These are phyloP conservation scores for Babylonia areolata DNA, from an alignment of 1,140 invertebrate species.

Conservation along the genomic window DNA sequence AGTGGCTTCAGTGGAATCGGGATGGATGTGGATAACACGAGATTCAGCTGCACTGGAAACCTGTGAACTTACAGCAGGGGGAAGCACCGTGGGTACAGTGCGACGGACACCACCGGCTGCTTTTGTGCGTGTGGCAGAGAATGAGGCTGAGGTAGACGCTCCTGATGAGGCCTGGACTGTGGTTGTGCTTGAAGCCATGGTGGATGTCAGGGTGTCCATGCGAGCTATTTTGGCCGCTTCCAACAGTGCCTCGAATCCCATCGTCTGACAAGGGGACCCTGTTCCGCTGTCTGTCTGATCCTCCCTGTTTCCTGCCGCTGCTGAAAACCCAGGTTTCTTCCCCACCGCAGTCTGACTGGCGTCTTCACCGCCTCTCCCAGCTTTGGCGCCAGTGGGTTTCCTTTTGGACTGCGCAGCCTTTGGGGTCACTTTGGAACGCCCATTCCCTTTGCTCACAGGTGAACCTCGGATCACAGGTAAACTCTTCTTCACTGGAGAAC, in stretches of 20 bases:
- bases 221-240: conserved; percentile 4
- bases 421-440: background rate
- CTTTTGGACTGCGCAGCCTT: background rate
- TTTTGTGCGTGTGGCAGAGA: background rate
- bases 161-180: too few species aligned
- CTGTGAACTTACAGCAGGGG: background rate
- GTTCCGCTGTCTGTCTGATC: background rate
- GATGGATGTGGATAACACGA: background rate
- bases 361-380: background rate
- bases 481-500: too few species aligned
- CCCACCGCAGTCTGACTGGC: background rate
- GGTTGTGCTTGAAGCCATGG: background rate
- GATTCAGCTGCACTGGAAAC: background rate
- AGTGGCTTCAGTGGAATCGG: background rate
- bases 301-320: background rate
- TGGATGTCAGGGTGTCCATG: conserved; percentile 1
- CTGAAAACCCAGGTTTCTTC: background rate
- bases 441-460: background rate
- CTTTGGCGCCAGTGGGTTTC: background rate
- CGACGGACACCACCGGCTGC: too few species aligned
- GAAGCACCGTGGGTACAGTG: background rate
- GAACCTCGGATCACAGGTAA: too few species aligned
- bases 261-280: background rate
- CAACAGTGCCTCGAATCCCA: background rate
- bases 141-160: background rate